These are phyloP conservation scores for Pristionchus pacificus DNA, from an alignment of 1,140 invertebrate genomes.

Conservation along the genomic window DNA sequence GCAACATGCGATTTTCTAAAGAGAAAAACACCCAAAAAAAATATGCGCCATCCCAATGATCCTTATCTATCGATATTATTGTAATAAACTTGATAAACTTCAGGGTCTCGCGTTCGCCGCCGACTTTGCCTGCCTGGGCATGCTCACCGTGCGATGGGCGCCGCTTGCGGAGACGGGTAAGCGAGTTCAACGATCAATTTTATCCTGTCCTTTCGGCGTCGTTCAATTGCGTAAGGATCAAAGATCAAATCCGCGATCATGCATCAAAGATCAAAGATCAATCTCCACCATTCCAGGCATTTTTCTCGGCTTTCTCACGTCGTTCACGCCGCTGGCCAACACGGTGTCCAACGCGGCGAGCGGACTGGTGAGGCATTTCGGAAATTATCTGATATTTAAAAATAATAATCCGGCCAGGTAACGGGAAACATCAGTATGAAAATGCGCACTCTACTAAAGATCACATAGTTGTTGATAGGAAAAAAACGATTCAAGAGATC, in stretches of 20 bases:
- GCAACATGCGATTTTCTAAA: background rate
- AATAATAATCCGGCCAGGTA: background rate
- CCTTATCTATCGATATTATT: too few species aligned
- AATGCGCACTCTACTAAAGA: too few species aligned
- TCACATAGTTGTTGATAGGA: background rate
- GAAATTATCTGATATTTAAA: background rate
- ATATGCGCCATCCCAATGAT: background rate
- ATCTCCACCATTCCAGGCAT: too few species aligned
- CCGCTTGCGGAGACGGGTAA: constrained; percentile 27
- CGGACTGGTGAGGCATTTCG: constrained; percentile 22
- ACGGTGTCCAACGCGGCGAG: constrained; percentile 25
- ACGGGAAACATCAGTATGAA: too few species aligned
- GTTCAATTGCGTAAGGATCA: too few species aligned
- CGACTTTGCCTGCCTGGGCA: constrained; percentile 30
- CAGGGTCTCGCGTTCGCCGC: constrained; percentile 29
- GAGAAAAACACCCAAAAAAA: constrained; percentile 1
- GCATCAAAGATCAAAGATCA: too few species aligned
- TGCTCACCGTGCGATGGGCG: constrained; percentile 29
- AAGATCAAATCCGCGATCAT: too few species aligned
- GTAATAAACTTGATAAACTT: background rate
- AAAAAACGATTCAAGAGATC: constrained; percentile 14
- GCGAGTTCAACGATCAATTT: too few species aligned
- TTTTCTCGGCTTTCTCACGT: constrained; percentile 24
- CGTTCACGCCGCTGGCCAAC: constrained; percentile 25
- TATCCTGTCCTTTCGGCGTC: too few species aligned